Base-by-base conservation (phyloP, 2,113 vertebrate species). In the Puma concolor region DNA sequence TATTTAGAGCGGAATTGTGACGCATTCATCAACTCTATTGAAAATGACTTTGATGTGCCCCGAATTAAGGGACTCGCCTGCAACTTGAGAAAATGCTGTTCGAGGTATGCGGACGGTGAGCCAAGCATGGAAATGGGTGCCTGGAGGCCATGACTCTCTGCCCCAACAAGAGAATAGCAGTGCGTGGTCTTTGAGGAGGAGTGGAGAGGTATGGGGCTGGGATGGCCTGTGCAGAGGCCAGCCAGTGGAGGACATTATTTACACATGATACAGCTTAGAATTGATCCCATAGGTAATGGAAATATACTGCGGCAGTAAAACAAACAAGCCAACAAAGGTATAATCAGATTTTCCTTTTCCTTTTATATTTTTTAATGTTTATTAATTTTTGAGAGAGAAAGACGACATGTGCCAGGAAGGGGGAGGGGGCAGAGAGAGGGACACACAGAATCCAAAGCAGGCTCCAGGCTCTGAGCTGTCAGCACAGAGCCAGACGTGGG, bases 31-130 rank as follows among this genome's bases (percentile, higher is more conserved):
- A 72, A 91, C 79, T 72, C 48, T 44, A 57, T 27, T 64, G 27
- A 64, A 94, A 93, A 89, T 86, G 48, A 57, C 87, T 96, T 64
- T 94, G 95, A 96, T 92, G 54, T 77, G 36, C 36, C 82, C 50
- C 69, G 72, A 94, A 94, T 85, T 88, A 88, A 87, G 50, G 72
- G 23, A 69, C 33, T 97, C 27, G 27, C 67, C 63, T 71, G 86
- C 60, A 96, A 82, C 36, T 90, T 92, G 31, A 92, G 86, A 96
- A 93, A 94, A 93, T 92, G 36, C n/a, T 74, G 57, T 93, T 77
- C 44, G 38, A 88, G 86, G 57, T 33, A 15, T 17, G 8, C 41
- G 36, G 66, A 76, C 1, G 3, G 10, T 60, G 17, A 83, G 66
- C 23, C 27, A 93, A 69, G 33, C 31, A 11, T 11, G 33, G 17